Evolutionary conservation across 2,888 invertebrate species (phyloP).

Genomic region (Sicus ferrugineus): DNA sequence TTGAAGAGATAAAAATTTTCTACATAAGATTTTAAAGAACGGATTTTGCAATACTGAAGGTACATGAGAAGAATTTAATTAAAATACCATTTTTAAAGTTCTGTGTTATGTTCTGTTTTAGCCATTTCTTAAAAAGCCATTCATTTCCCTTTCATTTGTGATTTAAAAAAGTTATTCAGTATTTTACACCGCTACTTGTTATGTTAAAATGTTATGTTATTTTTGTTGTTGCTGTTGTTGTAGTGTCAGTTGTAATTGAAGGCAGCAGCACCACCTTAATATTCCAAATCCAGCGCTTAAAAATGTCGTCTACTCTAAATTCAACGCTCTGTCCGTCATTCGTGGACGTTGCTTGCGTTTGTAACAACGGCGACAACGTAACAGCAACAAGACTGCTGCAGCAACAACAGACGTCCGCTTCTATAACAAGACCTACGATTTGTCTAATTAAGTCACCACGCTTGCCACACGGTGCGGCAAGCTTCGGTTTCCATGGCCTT

Average conservation of each 20-base stretch:
- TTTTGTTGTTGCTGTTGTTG: neutral
- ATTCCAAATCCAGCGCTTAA: neutral
- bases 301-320: neutral
- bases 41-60: no score
- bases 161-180: neutral
- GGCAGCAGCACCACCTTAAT: neutral
- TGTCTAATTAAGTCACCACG: neutral
- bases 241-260: neutral
- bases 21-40: no score
- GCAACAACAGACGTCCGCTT: neutral
- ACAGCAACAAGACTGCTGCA: neutral
- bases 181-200: no score
- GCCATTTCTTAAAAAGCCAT: neutral
- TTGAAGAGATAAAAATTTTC: no score
- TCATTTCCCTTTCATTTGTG: neutral
- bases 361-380: neutral
- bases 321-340: neutral
- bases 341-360: neutral
- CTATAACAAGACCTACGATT: conserved; percentile 1
- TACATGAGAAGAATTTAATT: no score
- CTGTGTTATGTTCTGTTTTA: no score
- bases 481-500: neutral
- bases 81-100: no score
- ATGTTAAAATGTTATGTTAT: neutral
- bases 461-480: neutral